Base-by-base conservation (phyloP, 2,113 vertebrate genomes). In the Carettochelys insculpta region DNA sequence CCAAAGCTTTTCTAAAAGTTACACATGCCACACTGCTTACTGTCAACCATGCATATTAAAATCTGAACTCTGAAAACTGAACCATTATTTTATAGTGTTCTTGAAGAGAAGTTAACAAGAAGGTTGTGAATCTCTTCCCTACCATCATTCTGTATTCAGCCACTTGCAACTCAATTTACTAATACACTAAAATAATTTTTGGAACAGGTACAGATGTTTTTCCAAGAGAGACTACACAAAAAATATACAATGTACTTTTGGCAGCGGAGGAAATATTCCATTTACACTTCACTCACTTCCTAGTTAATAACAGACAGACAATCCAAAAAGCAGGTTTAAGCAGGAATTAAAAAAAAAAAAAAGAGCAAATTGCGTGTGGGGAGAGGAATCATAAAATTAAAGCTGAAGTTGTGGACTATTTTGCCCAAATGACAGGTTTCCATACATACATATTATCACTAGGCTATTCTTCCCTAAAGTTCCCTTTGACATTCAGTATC, bases 11-110 rank as follows among this genome's bases (percentile, higher is more conserved):
- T n/a, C 73, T 82, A 68, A n/a, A 61, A 89, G 2, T 27, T 8
- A 2, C 1, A 5, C 1, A 0, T 1, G 22, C 1, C 11, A 29
- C 29, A 68, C 22, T 31, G 41, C 22, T 75, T 73, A 27, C 45
- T 45, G 10, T 27, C 41, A 43, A 27, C 41, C 25, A 68, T 8
- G 1, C 22, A 68, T 34, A 68, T 68, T 68, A 80, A 82, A 2
- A 6, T 6, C n/a, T 87, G 16, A 52, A 38, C 77, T 34, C 41
- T 5, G 38, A 38, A 88, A 31, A 56, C 0, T 77, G 4, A 19
- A 82, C 9, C 51, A 11, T 7, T 31, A 6, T 27, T 54, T 54
- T 43, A 22, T 1, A 50, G 41, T 34, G 48, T 41, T 85, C 77
- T 24, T 43, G 71, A 93, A 82, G 38, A 77, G 47, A 85, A 2